phyloP scores from a whole-genome alignment of 2,888 invertebrate genomes.

The Hyppa rectilinea region DNA sequence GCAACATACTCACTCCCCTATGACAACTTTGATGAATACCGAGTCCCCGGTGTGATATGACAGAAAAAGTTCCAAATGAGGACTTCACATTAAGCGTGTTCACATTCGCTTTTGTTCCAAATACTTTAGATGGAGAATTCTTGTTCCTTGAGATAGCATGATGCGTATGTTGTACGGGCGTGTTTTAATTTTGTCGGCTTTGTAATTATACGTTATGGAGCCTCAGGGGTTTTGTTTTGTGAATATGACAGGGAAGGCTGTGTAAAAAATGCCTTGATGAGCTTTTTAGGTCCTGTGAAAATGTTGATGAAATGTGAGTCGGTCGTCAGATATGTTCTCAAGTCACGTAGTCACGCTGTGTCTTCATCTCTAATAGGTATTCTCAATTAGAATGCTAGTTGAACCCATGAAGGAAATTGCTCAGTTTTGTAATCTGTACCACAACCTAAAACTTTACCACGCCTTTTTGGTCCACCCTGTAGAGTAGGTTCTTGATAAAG shows the following conservation, averaged over 20 bases:
- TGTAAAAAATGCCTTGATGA: slow-evolving; percentile 36
- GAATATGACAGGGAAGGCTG: slow-evolving; percentile 20
- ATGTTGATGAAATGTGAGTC: not conserved
- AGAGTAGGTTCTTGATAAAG: too few species aligned
- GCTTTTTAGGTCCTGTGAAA: slow-evolving; percentile 2
- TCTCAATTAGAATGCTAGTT: too few species aligned
- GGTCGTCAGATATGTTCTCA: too few species aligned
- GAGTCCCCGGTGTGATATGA: slow-evolving; percentile 43
- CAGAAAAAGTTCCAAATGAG: slow-evolving; percentile 62
- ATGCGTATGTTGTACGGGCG: slow-evolving; percentile 17
- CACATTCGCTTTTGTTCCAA: slow-evolving; percentile 44
- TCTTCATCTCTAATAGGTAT: not conserved
- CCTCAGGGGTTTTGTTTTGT: slow-evolving; percentile 44
- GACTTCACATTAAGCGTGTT: slow-evolving; percentile 37
- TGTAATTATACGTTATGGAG: slow-evolving; percentile 42
- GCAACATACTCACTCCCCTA: slow-evolving; percentile 46
- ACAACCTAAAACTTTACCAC: too few species aligned
- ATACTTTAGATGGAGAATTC: slow-evolving; percentile 52
- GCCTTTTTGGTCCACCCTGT: too few species aligned
- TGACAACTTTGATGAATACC: slow-evolving; percentile 61
- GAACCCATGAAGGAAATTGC: too few species aligned
- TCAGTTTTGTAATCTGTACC: too few species aligned
- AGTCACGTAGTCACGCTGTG: not conserved
- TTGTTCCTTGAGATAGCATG: slow-evolving; percentile 52
- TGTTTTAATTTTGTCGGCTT: slow-evolving; percentile 46